Evolutionary conservation across 2,888 invertebrate genomes (phyloP), one percentile per base, ranked within the genome.

Genomic region (Ctenicera cuprea): DNA sequence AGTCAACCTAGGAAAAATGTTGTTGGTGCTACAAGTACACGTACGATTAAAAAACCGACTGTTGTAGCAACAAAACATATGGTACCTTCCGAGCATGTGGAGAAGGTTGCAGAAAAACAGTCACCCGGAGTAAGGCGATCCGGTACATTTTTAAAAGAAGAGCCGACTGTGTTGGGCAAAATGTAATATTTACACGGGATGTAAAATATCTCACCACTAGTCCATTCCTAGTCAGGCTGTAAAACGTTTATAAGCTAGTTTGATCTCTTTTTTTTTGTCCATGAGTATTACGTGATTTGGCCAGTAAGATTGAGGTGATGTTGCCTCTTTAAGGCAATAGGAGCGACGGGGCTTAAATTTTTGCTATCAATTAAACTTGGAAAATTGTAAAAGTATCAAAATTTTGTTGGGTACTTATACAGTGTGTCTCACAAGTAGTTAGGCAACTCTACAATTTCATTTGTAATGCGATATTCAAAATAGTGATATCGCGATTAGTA

Each of bases 91-190:
- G 37, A 52, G 52, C 8, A 64, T 52, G 22, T 57, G 62, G 54
- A 80, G 79, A 50, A 26, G 41, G 16, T 11, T 16, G 3, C 9
- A 16, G n/a, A 66, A 73, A 77, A 26, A 78, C 81, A 16, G 76
- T 80, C 80, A 20, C 76, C 77, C 20, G 71, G 75, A 9, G 88
- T 91, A 88, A 89, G 89, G 75, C 89, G 94, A 52, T 94, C 94
- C 0, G 92, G 92, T 16, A 94, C 94, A 0, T 94, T 94, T 82
- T 86, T 93, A 16, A 94, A 94, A 84, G 94, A 94, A 78, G 93
- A 94, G 84, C 93, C 94, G 0, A 93, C 92, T 18, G 88, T 91
- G 82, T 84, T 91, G 75, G 89, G 89, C 68, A 90, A 88, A 79
- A 80, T 84, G 54, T 63, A 54, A 26, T 16, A 37, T 37, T 54